Evolutionary conservation across 2,888 invertebrate genomes (phyloP).

Genomic region (Polymixis flavicincta): DNA sequence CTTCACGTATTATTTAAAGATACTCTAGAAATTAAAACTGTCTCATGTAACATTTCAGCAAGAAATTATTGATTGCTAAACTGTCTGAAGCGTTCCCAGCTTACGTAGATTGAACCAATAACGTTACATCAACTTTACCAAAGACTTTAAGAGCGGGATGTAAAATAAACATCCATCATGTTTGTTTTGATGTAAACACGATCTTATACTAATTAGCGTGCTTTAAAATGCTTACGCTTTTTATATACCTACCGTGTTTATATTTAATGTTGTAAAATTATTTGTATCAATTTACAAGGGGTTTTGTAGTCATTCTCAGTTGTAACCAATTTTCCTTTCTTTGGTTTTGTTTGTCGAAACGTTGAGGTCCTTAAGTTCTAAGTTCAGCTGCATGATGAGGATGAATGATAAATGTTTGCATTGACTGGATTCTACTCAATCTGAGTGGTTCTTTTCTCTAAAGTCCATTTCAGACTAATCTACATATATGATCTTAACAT

Average conservation of each 20-base stretch:
- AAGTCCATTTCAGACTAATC: no score
- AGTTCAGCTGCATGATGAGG: no score
- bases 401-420: no score
- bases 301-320: no score
- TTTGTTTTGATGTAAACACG: conserved; percentile 14
- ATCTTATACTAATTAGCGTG: conserved; percentile 12
- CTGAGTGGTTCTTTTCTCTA: no score
- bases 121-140: conserved; percentile 29
- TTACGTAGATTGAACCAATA: conserved; percentile 37
- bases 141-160: conserved; percentile 25
- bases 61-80: conserved; percentile 32
- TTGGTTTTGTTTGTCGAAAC: no score
- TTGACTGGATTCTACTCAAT: no score
- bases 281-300: background rate
- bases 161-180: conserved; percentile 40
- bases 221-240: conserved; percentile 16
- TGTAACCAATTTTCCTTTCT: no score
- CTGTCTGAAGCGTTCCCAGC: conserved; percentile 14
- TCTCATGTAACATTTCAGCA: conserved; percentile 8
- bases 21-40: background rate
- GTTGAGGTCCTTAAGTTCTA: no score
- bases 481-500: no score
- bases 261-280: background rate
- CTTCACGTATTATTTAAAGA: no score
- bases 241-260: background rate